These are phyloP conservation scores for Drosophila histrio DNA, from an alignment of 2,888 invertebrate genomes.

Conservation along the genomic window DNA sequence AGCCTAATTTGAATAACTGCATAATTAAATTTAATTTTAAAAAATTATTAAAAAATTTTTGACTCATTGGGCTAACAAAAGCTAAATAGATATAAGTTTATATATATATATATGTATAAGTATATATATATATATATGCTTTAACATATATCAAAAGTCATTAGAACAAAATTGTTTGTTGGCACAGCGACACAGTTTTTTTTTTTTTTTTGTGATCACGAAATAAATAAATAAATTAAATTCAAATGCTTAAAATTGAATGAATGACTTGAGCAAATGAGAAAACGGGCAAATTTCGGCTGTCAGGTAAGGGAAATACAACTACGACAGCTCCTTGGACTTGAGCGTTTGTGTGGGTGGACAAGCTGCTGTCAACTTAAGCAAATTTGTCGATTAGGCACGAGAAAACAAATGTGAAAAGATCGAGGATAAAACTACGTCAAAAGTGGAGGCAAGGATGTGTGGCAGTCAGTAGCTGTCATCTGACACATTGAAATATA, in stretches of 20 bases:
- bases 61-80: slow-evolving; percentile 19
- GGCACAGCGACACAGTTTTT: slow-evolving; percentile 66
- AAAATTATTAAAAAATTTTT: slow-evolving; percentile 38
- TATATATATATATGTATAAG: not conserved
- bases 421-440: slow-evolving; percentile 48
- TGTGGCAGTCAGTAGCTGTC: slow-evolving; percentile 29
- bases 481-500: slow-evolving; percentile 27
- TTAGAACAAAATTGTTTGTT: slow-evolving; percentile 70
- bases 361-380: slow-evolving; percentile 64
- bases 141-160: slow-evolving; percentile 50
- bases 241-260: slow-evolving; percentile 52
- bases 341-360: slow-evolving; percentile 55
- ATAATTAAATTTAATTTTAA: slow-evolving; percentile 57
- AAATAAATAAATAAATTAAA: slow-evolving; percentile 67
- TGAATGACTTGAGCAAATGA: slow-evolving; percentile 32
- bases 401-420: slow-evolving; percentile 55
- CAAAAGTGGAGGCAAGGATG: slow-evolving; percentile 31
- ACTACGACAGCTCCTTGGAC: slow-evolving; percentile 8
- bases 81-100: not conserved
- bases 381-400: slow-evolving; percentile 62
- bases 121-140: slow-evolving; percentile 5
- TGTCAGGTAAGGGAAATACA: slow-evolving; percentile 40
- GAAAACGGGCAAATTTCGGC: slow-evolving; percentile 13
- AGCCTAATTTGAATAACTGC: slow-evolving; percentile 62
- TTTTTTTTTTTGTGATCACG: slow-evolving; percentile 21